These are phyloP conservation scores for Ptychodera flava DNA, from an alignment of 35 echinoderm and acorn worm genomes.

Conservation along the genomic window DNA sequence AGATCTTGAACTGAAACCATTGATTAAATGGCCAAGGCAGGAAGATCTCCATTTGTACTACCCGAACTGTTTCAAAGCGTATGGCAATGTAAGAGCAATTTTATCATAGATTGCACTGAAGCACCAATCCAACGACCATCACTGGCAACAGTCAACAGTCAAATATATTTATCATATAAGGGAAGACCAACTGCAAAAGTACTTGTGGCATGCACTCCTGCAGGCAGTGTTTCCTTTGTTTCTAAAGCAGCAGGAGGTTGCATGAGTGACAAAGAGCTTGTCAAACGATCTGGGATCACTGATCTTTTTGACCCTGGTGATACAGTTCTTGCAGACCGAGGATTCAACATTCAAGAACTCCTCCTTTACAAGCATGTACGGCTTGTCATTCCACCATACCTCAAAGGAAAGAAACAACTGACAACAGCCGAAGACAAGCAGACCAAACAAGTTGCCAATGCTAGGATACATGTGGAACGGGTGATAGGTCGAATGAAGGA, in stretches of 20 bases:
- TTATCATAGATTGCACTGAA: slow-evolving; percentile 84
- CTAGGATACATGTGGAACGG: slow-evolving; percentile 64
- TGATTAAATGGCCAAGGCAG: slow-evolving; percentile 65
- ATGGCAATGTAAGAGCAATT: slow-evolving; percentile 57
- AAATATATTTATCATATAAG: slow-evolving; percentile 77
- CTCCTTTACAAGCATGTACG: slow-evolving; percentile 58
- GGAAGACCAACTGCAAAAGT: slow-evolving; percentile 47
- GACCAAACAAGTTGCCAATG: slow-evolving; percentile 70
- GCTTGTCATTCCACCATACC: slow-evolving; percentile 57
- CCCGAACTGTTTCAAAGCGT: slow-evolving; percentile 55
- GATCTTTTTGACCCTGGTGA: slow-evolving; percentile 58
- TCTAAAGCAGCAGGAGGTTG: slow-evolving; percentile 64
- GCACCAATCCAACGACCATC: slow-evolving; percentile 52
- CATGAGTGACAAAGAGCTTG: slow-evolving; percentile 57
- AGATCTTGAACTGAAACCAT: slow-evolving; percentile 38
- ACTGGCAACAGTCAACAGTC: slow-evolving; percentile 35
- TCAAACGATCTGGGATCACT: slow-evolving; percentile 38
- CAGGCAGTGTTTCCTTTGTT: slow-evolving; percentile 54
- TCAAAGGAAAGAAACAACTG: background rate
- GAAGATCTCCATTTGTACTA: slow-evolving; percentile 50
- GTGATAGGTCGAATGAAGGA: slow-evolving; percentile 69
- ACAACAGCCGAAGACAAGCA: slow-evolving; percentile 21
- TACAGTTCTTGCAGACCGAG: slow-evolving; percentile 64
- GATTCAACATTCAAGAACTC: slow-evolving; percentile 82
- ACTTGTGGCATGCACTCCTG: slow-evolving; percentile 60